Evolutionary conservation across 2,113 vertebrate genomes (phyloP).

Genomic region (Microcebus tavaratra): DNA sequence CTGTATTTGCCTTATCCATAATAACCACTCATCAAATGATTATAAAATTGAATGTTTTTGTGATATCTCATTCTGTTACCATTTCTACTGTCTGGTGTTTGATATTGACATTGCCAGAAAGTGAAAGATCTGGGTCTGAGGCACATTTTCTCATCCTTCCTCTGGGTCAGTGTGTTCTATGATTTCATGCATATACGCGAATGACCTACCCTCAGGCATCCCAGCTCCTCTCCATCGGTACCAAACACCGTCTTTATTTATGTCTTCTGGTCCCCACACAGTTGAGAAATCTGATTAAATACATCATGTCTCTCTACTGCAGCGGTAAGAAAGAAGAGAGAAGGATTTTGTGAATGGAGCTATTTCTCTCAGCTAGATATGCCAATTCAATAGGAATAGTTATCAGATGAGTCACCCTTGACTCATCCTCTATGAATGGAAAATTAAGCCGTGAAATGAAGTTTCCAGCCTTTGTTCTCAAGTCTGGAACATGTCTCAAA

Average conservation of each 20-base stretch:
- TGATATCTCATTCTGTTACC: slow-evolving; percentile 3
- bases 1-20: not conserved
- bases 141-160: not conserved
- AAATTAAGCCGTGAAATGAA: slow-evolving; percentile 29
- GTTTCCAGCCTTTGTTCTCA: slow-evolving; percentile 56
- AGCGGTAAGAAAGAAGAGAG: not conserved
- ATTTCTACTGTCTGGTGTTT: slow-evolving; percentile 29
- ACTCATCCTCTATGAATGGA: slow-evolving; percentile 53
- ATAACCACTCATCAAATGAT: not conserved
- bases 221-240: not conserved
- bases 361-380: slow-evolving; percentile 48
- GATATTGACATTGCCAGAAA: slow-evolving; percentile 15
- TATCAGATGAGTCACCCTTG: slow-evolving; percentile 62
- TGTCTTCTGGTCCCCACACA: not conserved
- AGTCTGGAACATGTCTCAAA: slow-evolving; percentile 54
- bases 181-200: not conserved
- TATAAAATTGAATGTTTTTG: slow-evolving; percentile 1
- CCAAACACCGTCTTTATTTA: slow-evolving; percentile 7
- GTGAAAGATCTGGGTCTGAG: slow-evolving; percentile 2
- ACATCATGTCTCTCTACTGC: not conserved
- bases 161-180: not conserved
- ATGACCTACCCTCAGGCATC: not conserved
- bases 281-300: slow-evolving; percentile 41
- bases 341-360: slow-evolving; percentile 68
- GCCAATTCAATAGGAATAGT: slow-evolving; percentile 61